Evolutionary conservation across 2,797 vertebrate species (phyloP), one percentile per base, ranked within the genome.

Genomic region (Myoxocephalus aenaeus): DNA sequence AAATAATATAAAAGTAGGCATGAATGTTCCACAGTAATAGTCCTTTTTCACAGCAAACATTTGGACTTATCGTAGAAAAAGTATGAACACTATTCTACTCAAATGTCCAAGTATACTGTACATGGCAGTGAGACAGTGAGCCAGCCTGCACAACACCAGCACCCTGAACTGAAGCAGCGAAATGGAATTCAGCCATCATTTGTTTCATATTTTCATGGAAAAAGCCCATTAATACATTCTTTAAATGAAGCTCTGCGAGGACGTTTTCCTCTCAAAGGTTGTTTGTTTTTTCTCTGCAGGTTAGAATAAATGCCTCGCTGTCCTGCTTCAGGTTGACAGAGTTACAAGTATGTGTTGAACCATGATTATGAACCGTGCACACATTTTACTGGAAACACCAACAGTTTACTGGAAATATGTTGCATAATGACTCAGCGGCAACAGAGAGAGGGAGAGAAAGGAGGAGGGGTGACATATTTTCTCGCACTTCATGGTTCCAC

Each of bases 361-460:
- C 42, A 58, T 56, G 10, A 38, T 2, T 22, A 53, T 70, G 46
- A 11, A 14, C 40, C 22, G 14, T 20, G 2, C 25, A n/a, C 32
- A 65, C 25, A 17, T 29, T 62, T 76, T 27, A 65, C 42, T 22
- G 42, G 65, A 63, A 84, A 64, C 29, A 14, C 8, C 15, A 48
- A 12, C 40, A 12, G 29, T 42, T 61, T 34, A 68, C 59, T 73
- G 73, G 70, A 87, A 84, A 73, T 1, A 12, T 57, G 25, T 78
- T 40, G 17, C 42, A 27, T 36, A 53, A 64, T 38, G 3, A 22
- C n/a, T 18, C 34, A 29, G 3, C 29, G 29, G 34, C 46, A 42
- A 15, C 5, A 53, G 56, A n/a, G 18, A 22, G 48, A 15, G 22
- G n/a, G 53, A 57, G 14, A 29, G 18, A 51, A 27, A n/a, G 3